Base-by-base conservation (phyloP, 2,113 vertebrate species). In the Sitta europaea region DNA sequence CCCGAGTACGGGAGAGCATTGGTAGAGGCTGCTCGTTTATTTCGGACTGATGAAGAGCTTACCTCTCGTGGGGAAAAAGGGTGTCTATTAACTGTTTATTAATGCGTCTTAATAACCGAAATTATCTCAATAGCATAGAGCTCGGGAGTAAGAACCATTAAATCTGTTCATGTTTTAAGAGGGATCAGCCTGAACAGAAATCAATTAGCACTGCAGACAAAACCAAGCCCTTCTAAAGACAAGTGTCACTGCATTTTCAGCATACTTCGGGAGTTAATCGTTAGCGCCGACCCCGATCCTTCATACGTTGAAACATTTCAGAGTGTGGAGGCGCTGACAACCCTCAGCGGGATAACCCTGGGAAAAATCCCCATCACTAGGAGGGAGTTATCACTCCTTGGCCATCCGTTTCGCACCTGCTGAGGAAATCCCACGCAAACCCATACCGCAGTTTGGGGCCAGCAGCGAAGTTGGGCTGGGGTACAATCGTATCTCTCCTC, bases 151-250 rank as follows among this genome's bases (percentile, higher is more conserved):
- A 97, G 95, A 92, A 95, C 91, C 95, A 94, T 95, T 96, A 97
- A 97, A 97, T 96, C 94, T 96, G 90, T 88, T 88, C 94, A 43
- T 95, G 78, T 96, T 95, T 92, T 94, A 95, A 91, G 96, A 96
- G 90, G 95, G 92, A 94, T 96, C 95, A 95, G 92, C 85, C 78
- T 92, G 78, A 90, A 73, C 71, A 96, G 93, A 95, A 97, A 95
- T 94, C 96, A 96, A 96, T 97, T 96, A 96, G 85, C 94, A 91
- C 81, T 28, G 38, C 87, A 94, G 74, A 96, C 84, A 95, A 91
- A 96, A 76, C 78, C 96, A 75, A 92, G 67, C 93, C 94, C 71
- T 94, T 79, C 93, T 80, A 47, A 66, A 92, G 92, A 94, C 93
- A 72, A 96, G 94, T 75, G 94, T 79, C 92, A 48, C 93, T 12